Base-by-base conservation (phyloP, 2,888 invertebrate genomes). In the Charanyca ferruginea region DNA sequence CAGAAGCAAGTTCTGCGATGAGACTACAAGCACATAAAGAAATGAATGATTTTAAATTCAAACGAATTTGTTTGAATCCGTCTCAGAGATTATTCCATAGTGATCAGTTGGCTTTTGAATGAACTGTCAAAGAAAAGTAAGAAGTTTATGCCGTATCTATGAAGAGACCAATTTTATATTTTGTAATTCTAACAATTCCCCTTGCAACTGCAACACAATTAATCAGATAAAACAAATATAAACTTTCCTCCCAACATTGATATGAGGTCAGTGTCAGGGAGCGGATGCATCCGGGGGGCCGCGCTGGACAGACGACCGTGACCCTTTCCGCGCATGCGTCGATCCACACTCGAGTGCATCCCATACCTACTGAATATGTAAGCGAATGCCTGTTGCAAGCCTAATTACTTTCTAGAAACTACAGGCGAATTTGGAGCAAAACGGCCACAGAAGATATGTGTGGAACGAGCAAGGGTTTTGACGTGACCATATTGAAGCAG, bases 181-280 rank as follows among this genome's bases (percentile, higher is more conserved):
- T 7, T 11, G 1, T 9, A 1, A 32, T 28, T 28, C 28, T 7
- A 28, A 7, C 28, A 28, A 8, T 28, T 28, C 32, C 32, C 32
- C 32, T 9, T 32, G 9, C 32, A 32, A 32, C 11, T 32, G 16
- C 38, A 38, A 16, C 16, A 16, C 23, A 47, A 9, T 59, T 47
- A 55, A 52, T 49, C 41, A 48, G 60, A 53, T 35, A 52, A 38
- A 20, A 18, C 16, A 18, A 71, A 18, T 32, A 13, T 61, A 59
- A 47, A 25, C 51, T 55, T 52, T 54, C 28, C n/a, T 55, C 28
- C 47, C 52, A 58, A 48, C 48, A 23, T 51, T 28, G 68, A 68
- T 65, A 74, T 25, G 65, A 72, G 83, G 83, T 83, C 83, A 84
- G 72, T 84, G 77, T 76, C 80, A 77, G 69, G 51, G 58, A 57